Evolutionary conservation across 2,888 invertebrate species (phyloP), one percentile per base, ranked within the genome.

Genomic region (Mesorhabditis spiculigera): DNA sequence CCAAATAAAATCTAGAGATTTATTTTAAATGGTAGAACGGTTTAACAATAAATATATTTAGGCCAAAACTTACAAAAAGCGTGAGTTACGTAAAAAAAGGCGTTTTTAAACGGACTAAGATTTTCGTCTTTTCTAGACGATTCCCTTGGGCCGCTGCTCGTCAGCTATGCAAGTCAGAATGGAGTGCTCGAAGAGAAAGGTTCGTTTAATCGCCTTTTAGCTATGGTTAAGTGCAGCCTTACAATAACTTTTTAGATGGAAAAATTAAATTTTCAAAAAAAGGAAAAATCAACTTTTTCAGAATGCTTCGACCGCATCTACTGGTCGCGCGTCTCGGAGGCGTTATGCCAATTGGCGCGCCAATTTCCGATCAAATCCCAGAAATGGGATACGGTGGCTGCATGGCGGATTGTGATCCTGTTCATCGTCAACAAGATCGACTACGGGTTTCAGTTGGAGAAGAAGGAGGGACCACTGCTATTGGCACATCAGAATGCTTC

Each of bases 371-470:
- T 64, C 65, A 69, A 65, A 28, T 13, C 58, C 4, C 63, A 66
- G 16, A 69, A 69, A 64, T 63, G 45, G 13, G 5, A 50, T 4
- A 58, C 43, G 8, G 45, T 62, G 6, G 65, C 65, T 42, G 69
- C 69, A 16, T 69, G 69, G 69, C 28, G 69, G 10, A 69, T 69
- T 65, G 62, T 69, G 43, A 58, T 69, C 16, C 66, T 69, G 16
- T 69, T 69, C 65, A 69, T 69, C 44, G 43, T 65, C 62, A 69
- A 66, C 65, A 69, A 69, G 43, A 65, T 69, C 44, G 69, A 69
- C 10, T 45, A 45, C 13, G 69, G 69, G 43, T 69, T 69, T 63
- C 50, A 69, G 42, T 50, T 69, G 10, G 8, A 41, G 41, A 62
- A 58, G 58, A 68, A 68, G 13, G 68, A 45, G 10, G 5, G 41